Evolutionary conservation across 2,797 vertebrate genomes (phyloP).

Genomic region (Propithecus perrieri): DNA sequence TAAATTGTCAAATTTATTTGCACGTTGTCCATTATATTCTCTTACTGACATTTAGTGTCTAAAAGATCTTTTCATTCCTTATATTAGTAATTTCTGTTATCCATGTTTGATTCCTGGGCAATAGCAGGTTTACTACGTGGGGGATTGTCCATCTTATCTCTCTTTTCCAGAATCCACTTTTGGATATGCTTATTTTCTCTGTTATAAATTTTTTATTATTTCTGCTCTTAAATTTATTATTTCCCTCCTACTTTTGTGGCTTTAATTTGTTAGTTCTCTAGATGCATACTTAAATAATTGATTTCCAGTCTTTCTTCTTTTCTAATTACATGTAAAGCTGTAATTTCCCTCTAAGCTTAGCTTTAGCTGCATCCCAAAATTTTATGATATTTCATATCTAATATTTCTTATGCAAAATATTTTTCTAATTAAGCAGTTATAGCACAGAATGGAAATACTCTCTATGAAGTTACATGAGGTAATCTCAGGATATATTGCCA

Average conservation of each 20-base stretch:
- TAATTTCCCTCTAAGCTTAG: not conserved
- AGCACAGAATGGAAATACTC: conserved; percentile 1
- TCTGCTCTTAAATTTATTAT: not conserved
- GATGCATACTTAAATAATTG: not conserved
- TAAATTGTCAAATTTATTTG: not conserved
- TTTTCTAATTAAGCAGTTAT: not conserved
- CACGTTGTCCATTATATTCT: not conserved
- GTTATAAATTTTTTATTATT: not conserved
- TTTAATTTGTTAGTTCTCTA: not conserved
- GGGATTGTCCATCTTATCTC: not conserved
- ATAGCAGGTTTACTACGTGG: not conserved
- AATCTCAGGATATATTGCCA: not conserved
- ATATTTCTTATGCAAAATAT: not conserved
- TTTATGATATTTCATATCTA: conserved; percentile 9
- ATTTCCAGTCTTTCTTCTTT: not conserved
- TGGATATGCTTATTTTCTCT: not conserved
- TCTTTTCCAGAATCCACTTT: not conserved
- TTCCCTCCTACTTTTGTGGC: not conserved
- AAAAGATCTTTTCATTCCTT: not conserved
- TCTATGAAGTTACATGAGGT: not conserved
- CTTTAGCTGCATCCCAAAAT: not conserved
- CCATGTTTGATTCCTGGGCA: not conserved
- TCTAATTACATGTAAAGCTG: not conserved
- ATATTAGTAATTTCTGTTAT: not conserved
- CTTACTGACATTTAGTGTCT: not conserved